Conservation (phyloP, 2,888 invertebrate genomes). For the Cistogaster globosa region DNA sequence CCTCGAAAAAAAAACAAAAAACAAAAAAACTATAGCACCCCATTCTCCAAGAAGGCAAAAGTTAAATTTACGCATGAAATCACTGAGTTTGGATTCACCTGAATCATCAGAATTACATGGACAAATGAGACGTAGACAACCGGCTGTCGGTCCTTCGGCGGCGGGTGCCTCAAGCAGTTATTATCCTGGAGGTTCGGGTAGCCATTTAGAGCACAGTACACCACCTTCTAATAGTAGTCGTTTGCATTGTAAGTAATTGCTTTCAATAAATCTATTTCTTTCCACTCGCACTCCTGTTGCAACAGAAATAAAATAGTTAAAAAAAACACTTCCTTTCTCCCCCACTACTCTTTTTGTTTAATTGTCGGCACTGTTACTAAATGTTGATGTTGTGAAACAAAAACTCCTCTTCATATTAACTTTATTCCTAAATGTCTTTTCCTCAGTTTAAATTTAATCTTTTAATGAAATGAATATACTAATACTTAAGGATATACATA, state of each 20-base stretch:
- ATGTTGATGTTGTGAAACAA: conserved; percentile 45
- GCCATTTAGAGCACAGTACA: conserved; percentile 83
- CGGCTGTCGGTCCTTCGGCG: conserved; percentile 85
- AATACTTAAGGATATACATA: no score
- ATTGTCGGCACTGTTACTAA: conserved; percentile 19
- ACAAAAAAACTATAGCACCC: conserved; percentile 87
- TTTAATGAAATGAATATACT: no score
- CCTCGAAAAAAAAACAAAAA: neutral
- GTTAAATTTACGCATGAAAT: conserved; percentile 98
- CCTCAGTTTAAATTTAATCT: no score
- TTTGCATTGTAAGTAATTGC: conserved; percentile 85
- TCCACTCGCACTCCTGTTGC: neutral
- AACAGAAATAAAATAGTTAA: neutral
- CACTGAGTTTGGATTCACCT: conserved; percentile 97
- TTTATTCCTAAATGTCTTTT: no score
- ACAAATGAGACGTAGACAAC: conserved; percentile 87
- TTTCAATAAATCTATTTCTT: neutral
- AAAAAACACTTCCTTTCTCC: neutral
- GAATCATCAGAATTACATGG: conserved; percentile 93
- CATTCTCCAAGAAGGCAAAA: conserved; percentile 98
- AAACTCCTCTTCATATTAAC: neutral
- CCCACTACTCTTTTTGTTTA: neutral
- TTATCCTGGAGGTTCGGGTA: conserved; percentile 82
- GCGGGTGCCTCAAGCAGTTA: conserved; percentile 79
- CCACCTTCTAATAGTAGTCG: conserved; percentile 85